Evolutionary conservation across 1,140 invertebrate genomes (phyloP), one percentile per base, ranked within the genome.

Genomic region (Potamilus streckersoni): DNA sequence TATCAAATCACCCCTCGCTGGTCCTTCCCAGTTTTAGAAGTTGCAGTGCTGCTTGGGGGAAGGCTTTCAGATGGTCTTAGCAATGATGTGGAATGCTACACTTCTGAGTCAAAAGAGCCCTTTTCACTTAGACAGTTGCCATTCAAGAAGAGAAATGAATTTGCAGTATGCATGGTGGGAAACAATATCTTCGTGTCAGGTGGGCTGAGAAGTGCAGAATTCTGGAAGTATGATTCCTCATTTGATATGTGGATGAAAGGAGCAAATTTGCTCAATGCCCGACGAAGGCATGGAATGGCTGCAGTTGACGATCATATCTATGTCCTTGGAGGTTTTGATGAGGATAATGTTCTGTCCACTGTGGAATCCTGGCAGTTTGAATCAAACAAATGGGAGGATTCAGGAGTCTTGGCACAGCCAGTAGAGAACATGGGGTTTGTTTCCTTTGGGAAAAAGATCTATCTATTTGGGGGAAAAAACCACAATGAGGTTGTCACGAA

Each of bases 371-470:
- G 86, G 86, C 80, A 82, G 38, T 79, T 80, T n/a, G 82, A 84
- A 58, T 73, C 71, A 0, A 85, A 85, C 66, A 79, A 82, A 23
- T 88, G 86, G 86, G 79, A 79, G 49, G 79, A 83, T n/a, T 79
- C 74, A 63, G 85, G 82, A 12, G 64, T 31, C 49, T 79, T 88
- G 13, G 76, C 74, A n/a, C 80, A 80, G 38, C 82, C 85, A n/a
- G 86, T 88, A 59, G 86, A 88, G 71, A 88, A 88, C 71, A 88
- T 88, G 86, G 86, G 86, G 4, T 88, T 82, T 79, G 82, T 85
- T 8, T 79, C 86, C 0, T 84, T 80, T 74, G 85, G 81, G 17
- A 86, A 85, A 64, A 75, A 83, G 58, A 84, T 88, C 27, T 88
- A 84, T 66, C 77, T 88, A 19, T 86, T 88, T 77, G 86, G 86